Evolutionary conservation across 2,113 vertebrate species (phyloP), one percentile per base, ranked within the genome.

Genomic region (Nibea coibor): DNA sequence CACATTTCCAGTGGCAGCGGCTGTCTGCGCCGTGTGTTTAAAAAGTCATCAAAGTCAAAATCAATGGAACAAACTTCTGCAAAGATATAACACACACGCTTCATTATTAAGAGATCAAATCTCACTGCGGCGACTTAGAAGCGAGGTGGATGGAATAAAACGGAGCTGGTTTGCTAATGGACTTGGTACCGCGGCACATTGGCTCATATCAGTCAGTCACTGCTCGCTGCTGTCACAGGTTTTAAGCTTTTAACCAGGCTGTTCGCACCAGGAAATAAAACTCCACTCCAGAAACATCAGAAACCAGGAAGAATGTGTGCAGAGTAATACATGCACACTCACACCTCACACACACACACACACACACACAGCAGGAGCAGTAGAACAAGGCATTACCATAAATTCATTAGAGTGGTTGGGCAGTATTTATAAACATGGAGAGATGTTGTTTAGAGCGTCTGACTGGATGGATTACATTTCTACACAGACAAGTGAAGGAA

Each of bases 391-490:
- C 93, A 94, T 95, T 93, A 94, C 93, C 93, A 93, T 94, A 96
- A 95, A 96, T 96, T 95, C 95, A 95, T 96, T 96, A 95, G 91
- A 91, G 93, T 87, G 88, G 83, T 81, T 75, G 89, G 93, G 93
- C 94, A 95, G 93, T 90, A 90, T 94, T 95, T 95, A 94, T 95
- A 94, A 95, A 95, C 94, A 94, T 53, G 64, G 64, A 77, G 93
- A 94, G 89, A 95, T 95, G 93, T 93, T 96, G 94, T 95, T 95
- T 95, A 95, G 92, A 95, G 79, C 92, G 87, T 93, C 88, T 92
- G 93, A 93, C 93, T 93, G 94, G 92, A 95, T 94, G 93, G 94
- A 95, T 95, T 95, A 95, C 93, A 95, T 92, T 93, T 95, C 91
- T 92, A 93, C 91, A 93, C 94, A 93, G 90, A 90, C 94, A 89